These are phyloP conservation scores for Ornithoptera priamus DNA, from an alignment of 2,888 invertebrate species.

Conservation along the genomic window DNA sequence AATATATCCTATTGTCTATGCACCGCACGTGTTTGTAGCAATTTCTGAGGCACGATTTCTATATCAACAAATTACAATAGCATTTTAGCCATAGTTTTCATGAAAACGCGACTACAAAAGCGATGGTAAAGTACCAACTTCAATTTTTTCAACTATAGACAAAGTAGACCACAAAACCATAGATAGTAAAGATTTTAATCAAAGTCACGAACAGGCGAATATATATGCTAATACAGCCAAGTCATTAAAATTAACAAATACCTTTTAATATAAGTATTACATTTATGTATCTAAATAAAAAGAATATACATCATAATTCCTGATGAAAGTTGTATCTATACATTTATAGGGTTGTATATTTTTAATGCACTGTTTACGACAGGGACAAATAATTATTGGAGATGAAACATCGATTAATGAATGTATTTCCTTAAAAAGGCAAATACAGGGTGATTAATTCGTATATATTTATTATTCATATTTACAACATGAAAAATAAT, in stretches of 20 bases:
- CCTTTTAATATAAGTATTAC: background rate
- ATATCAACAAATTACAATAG: slow-evolving; percentile 64
- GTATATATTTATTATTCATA: background rate
- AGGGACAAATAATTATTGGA: too few species aligned
- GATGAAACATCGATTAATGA: too few species aligned
- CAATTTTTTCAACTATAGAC: slow-evolving; percentile 68
- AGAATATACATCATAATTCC: background rate
- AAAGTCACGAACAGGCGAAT: background rate
- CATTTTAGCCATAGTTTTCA: slow-evolving; percentile 72
- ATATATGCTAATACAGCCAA: background rate
- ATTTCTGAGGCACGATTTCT: slow-evolving; percentile 70
- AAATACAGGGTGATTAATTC: background rate
- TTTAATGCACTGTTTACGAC: too few species aligned
- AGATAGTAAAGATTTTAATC: slow-evolving; percentile 26
- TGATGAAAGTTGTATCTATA: too few species aligned
- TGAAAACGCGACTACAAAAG: slow-evolving; percentile 77
- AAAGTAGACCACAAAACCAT: slow-evolving; percentile 45
- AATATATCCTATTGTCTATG: slow-evolving; percentile 71
- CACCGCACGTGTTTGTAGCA: slow-evolving; percentile 65
- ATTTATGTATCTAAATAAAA: background rate
- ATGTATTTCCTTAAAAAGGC: too few species aligned
- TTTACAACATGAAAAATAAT: background rate
- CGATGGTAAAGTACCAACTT: slow-evolving; percentile 60
- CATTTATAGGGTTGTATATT: too few species aligned
- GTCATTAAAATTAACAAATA: background rate